Conservation (phyloP, 2,797 vertebrate genomes). For the Brachymystax lenok region DNA sequence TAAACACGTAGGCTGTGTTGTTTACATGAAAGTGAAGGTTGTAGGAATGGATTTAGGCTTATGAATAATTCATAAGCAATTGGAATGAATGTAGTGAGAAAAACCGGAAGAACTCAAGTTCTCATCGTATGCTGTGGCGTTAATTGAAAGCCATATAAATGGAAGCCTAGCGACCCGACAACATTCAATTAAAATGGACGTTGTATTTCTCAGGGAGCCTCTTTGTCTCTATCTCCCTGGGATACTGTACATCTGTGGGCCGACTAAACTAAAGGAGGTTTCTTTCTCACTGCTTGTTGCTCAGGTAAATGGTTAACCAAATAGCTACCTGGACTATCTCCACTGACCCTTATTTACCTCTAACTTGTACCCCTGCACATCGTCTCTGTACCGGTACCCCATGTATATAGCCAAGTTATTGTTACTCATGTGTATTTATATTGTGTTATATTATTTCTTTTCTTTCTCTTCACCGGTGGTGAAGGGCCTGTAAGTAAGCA, state of each 20-base stretch:
- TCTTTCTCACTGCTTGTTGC: constrained; percentile 35
- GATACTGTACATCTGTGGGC: neutral
- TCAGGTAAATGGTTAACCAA: neutral
- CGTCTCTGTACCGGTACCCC: too few species aligned
- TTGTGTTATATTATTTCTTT: too few species aligned
- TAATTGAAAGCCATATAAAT: constrained; percentile 32
- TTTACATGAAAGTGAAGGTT: neutral
- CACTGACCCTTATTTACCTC: too few species aligned
- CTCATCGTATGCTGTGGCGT: neutral
- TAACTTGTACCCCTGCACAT: too few species aligned
- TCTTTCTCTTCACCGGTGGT: neutral
- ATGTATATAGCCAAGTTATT: too few species aligned
- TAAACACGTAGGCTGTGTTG: constrained; percentile 19
- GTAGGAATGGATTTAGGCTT: constrained; percentile 25
- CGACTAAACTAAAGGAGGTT: neutral
- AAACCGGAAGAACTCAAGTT: neutral
- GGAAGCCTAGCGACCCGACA: neutral
- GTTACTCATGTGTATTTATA: too few species aligned
- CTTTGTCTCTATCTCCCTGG: constrained; percentile 21
- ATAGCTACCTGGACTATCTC: too few species aligned
- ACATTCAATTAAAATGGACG: constrained; percentile 30
- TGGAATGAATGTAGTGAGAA: neutral
- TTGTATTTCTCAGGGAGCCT: constrained; percentile 44
- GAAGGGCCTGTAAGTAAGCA: neutral
- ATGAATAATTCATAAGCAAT: constrained; percentile 49